phyloP scores from a whole-genome alignment of 1,140 invertebrate species.

The Artemia franciscana region DNA sequence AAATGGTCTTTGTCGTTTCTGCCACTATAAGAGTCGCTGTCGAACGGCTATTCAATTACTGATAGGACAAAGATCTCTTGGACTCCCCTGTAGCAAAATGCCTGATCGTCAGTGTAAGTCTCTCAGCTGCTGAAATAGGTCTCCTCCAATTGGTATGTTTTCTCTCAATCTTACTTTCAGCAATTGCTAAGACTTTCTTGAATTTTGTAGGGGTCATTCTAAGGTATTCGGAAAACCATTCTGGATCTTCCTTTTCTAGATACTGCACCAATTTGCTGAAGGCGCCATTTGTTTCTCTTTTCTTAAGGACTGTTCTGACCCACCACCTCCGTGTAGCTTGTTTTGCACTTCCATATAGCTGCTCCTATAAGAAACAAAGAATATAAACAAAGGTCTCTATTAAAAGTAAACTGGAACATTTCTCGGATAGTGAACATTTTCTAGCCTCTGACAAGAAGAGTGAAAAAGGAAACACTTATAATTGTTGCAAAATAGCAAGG shows the following conservation, averaged over 20 bases:
- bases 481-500: too few species aligned
- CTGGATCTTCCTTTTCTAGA: background rate
- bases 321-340: background rate
- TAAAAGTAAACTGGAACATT: too few species aligned
- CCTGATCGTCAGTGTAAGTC: conserved; percentile 2
- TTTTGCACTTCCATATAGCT: background rate
- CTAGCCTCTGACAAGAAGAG: too few species aligned
- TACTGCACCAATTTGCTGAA: background rate
- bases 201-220: background rate
- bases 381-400: background rate
- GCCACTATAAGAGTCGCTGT: background rate
- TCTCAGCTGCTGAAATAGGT: background rate
- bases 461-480: too few species aligned
- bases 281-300: background rate
- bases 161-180: background rate
- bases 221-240: background rate
- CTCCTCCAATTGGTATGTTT: background rate
- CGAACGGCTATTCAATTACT: background rate
- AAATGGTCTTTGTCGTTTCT: conserved; percentile 1
- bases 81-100: conserved; percentile 7
- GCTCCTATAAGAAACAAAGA: background rate
- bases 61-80: background rate
- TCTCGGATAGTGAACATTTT: too few species aligned
- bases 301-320: background rate
- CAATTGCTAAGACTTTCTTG: background rate